Evolutionary conservation across 2,113 vertebrate species (phyloP).

Genomic region (Desmodus rotundus): DNA sequence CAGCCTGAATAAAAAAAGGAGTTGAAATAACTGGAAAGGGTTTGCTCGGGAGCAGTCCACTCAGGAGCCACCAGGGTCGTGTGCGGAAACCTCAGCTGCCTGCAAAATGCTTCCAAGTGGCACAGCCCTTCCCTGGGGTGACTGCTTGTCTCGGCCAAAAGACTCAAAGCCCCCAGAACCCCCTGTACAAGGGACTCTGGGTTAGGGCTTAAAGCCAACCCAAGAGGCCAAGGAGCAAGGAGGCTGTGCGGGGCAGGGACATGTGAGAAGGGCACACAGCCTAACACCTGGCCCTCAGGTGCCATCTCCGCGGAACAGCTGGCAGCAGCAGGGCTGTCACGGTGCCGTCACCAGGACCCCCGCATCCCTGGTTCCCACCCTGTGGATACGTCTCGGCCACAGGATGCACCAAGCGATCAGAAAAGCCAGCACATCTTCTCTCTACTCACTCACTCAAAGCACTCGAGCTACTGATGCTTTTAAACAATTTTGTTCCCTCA

Average conservation of each 20-base stretch:
- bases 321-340: background rate
- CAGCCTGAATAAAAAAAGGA: background rate
- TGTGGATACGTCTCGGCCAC: background rate
- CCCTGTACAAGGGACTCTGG: background rate
- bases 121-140: background rate
- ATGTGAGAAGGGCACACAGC: background rate
- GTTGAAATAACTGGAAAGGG: background rate
- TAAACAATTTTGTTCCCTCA: background rate
- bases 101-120: background rate
- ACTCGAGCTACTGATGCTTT: background rate
- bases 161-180: background rate
- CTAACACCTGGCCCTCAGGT: background rate
- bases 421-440: background rate
- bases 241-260: fast-evolving
- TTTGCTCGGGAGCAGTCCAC: background rate
- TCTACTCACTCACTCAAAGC: background rate
- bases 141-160: background rate
- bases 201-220: background rate
- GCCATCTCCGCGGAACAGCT: background rate
- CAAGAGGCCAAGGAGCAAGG: background rate
- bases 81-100: background rate
- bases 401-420: background rate
- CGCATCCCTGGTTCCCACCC: background rate
- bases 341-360: background rate
- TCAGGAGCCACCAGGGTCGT: background rate